Base-by-base conservation (phyloP, 2,797 vertebrate genomes). In the Ptychadena robeensis region DNA sequence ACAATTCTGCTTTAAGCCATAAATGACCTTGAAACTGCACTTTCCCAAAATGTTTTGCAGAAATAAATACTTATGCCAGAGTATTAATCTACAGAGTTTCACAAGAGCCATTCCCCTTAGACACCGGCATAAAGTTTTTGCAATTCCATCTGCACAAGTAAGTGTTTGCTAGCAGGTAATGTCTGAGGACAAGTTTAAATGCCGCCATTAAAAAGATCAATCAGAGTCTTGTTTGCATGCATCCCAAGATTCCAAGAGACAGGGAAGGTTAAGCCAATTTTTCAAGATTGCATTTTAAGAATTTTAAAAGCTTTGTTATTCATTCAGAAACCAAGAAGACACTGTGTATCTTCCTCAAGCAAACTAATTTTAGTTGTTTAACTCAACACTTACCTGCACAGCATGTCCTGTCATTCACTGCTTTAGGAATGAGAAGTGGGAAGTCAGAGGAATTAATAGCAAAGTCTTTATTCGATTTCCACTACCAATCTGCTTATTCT, bases 281-380 rank as follows among this genome's bases (percentile, higher is more conserved):
- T 86, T 91, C 88, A 90, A 83, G 82, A 84, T 61, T 79, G 87
- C 90, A 88, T 91, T 91, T 89, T 22, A 80, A 86, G 88, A 87
- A 91, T 93, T 92, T 91, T 92, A 94, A 95, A 92, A 89, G 93
- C 83, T 78, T 86, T 88, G 85, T 83, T 88, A 91, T 89, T 90
- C 90, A 70, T 80, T 79, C 83, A 80, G 83, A 85, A 80, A 30
- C 65, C 57, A 57, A 73, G 63, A 79, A 79, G 82, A 83, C 82
- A 76, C n/a, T 76, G 65, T 81, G 57, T 70, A 65, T 76, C 78
- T 85, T 80, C 78, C 78, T 57, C 83, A 76, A 75, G 66, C 72
- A 85, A 80, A 74, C 83, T 75, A 71, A 80, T 85, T 85, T 53
- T 73, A 76, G 67, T 66, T 68, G 53, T 76, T 53, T 76, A n/a